Conservation (phyloP, 2,888 invertebrate species). For the Chrysomela aeneicollis region DNA sequence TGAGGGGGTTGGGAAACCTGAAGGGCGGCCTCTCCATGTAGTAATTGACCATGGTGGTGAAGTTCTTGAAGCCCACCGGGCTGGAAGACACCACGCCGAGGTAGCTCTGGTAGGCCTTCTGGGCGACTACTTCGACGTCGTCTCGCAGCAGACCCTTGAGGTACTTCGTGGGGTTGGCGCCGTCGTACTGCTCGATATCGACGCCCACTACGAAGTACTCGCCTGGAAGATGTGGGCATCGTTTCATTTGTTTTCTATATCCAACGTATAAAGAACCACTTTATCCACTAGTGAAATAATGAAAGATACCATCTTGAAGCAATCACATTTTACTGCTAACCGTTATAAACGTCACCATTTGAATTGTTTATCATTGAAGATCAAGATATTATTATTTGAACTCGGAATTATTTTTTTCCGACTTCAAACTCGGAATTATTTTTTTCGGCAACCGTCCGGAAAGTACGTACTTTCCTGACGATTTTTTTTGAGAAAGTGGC, state of each 20-base stretch:
- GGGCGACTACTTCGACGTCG: conserved; percentile 66
- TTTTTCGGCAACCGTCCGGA: too few species aligned
- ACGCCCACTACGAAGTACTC: conserved; percentile 95
- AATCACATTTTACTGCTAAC: too few species aligned
- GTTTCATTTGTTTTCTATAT: neutral
- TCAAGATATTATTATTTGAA: too few species aligned
- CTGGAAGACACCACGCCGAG: conserved; percentile 83
- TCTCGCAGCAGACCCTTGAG: conserved; percentile 78
- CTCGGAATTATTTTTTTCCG: too few species aligned
- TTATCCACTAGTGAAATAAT: too few species aligned
- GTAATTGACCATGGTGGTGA: conserved; percentile 79
- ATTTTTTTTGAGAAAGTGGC: too few species aligned
- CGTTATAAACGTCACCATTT: too few species aligned
- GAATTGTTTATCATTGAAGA: too few species aligned
- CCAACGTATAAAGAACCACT: neutral
- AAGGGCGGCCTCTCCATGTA: conserved; percentile 88
- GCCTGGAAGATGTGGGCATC: conserved; percentile 64
- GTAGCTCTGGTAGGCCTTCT: conserved; percentile 81
- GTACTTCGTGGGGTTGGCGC: conserved; percentile 79
- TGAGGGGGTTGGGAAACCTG: conserved; percentile 83
- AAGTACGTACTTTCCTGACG: too few species aligned
- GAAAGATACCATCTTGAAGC: too few species aligned
- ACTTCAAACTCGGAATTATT: too few species aligned
- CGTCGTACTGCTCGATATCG: conserved; percentile 87
- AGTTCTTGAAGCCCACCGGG: conserved; percentile 75